Evolutionary conservation across 35 echinoderm and acorn worm genomes (phyloP), one percentile per base, ranked within the genome.

Genomic region (Patiria miniata): DNA sequence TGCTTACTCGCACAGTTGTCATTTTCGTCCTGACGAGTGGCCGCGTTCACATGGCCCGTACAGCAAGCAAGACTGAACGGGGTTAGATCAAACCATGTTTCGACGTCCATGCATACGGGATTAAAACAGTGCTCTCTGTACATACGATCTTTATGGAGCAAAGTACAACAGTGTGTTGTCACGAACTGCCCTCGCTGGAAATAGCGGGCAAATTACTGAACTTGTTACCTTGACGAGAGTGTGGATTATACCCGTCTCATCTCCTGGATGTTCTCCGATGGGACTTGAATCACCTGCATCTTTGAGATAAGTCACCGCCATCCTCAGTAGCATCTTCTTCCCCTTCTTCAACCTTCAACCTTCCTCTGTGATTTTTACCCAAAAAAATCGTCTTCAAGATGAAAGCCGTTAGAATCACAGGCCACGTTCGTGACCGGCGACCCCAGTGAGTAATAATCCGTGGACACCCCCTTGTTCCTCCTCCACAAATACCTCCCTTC

Each of bases 1-100:
- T n/a, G n/a, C 65, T 32, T 23, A 32, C 65, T 73, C 65, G 22
- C 15, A 32, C 2, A 23, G 32, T 68, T 23, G 26, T 73, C 34
- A 34, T 73, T 73, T 60, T 73, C 65, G 65, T 73, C 65, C 29
- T 73, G 65, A 34, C 65, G 65, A 73, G 65, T 23, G 26, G 65
- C 65, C 65, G 21, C 65, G 65, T 73, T 73, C 42, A 47, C 42
- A n/a, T 47, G 12, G 4, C 42, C 42, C 42, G 12, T n/a, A n/a
- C n/a, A n/a, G n/a, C n/a, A 47, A 47, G 42, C 12, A 12, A 47
- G 42, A 47, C n/a, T n/a, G 12, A 47, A 47, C 12, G 4, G 12
- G 42, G 42, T 12, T 6, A 47, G 42, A 47, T 47, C n/a, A 47
- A 47, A 47, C 42, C 42, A 47, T 12, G 42, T 6, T 12, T 47